phyloP scores from a whole-genome alignment of 2,113 vertebrate genomes.

The Shinisaurus crocodilurus region DNA sequence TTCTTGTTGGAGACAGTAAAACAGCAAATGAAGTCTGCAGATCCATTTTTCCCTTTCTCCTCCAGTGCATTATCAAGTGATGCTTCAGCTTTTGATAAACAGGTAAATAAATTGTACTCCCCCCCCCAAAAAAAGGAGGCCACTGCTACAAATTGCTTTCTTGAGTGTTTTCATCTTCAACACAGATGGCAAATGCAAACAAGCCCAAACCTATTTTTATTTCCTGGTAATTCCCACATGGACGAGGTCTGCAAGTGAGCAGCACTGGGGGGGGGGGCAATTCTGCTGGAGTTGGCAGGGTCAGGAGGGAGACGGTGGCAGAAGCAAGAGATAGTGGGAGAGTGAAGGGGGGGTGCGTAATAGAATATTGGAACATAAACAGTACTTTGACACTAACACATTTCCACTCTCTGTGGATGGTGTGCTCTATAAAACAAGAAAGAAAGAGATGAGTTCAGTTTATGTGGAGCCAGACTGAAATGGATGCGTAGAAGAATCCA shows the following conservation, averaged over 20 bases:
- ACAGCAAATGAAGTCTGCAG: not conserved
- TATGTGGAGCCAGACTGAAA: not conserved
- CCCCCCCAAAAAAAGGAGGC: conserved; percentile 34
- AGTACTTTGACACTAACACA: not conserved
- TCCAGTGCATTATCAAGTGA: conserved; percentile 43
- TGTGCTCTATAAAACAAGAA: not conserved
- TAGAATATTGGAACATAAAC: no score
- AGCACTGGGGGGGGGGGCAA: conserved; percentile 5
- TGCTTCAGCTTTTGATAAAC: conserved; percentile 45
- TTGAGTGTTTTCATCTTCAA: conserved; percentile 62
- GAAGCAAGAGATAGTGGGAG: not conserved
- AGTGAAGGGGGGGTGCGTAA: not conserved
- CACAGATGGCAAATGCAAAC: conserved; percentile 65
- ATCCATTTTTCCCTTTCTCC: conserved; percentile 1
- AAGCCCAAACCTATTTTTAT: conserved; percentile 67
- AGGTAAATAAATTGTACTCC: conserved; percentile 50
- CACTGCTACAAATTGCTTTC: conserved; percentile 58
- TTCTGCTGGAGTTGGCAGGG: conserved; percentile 62
- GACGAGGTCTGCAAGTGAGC: conserved; percentile 53
- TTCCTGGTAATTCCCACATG: conserved; percentile 66
- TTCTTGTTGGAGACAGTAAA: not conserved
- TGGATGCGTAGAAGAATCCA: no score
- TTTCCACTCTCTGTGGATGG: conserved; percentile 22
- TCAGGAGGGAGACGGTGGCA: conserved; percentile 26
- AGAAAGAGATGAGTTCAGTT: conserved; percentile 15